Evolutionary conservation across 1,140 invertebrate genomes (phyloP), one percentile per base, ranked within the genome.

Genomic region (Pentalonia nigronervosa): DNA sequence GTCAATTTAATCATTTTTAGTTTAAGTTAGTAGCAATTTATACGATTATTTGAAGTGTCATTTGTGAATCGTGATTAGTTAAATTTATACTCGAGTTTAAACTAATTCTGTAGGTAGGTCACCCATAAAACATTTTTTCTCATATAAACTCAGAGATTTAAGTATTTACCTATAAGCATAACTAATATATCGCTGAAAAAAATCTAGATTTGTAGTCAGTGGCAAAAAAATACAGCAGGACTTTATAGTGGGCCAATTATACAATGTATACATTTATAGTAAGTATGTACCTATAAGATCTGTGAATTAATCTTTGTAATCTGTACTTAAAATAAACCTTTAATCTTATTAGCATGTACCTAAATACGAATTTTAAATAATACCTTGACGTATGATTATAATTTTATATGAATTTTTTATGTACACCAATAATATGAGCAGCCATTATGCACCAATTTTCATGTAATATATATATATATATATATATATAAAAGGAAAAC

Each of bases 1-100:
- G 76, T 14, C n/a, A 1, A 81, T 36, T 36, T 81, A 81, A 81
- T 81, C 76, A 20, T 20, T 34, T 81, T 81, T 21, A 21, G 14
- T 81, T 81, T 81, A 81, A 36, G 20, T n/a, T 81, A 36, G 34
- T 21, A 21, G 17, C 14, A 81, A 36, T 36, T 81, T 81, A 17
- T 81, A 81, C 34, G 76, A 81, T 81, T 81, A 81, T 34, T 81
- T 81, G 76, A 81, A 81, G 76, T 81, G 76, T n/a, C 76, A 36
- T 34, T 81, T 7, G 7, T 81, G 41, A 41, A n/a, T n/a, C n/a
- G n/a, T 4, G 34, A 81, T 81, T 81, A 21, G 20, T n/a, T 81
- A 34, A 34, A 81, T 81, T 81, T 34, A 76, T 76, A 21, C 20
- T 34, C 17, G 34, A 34, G n/a, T 81, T 81, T 81, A 21, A 60